These are phyloP conservation scores for Puffinus mauretanicus DNA, from an alignment of 2,113 vertebrate species.

Conservation along the genomic window DNA sequence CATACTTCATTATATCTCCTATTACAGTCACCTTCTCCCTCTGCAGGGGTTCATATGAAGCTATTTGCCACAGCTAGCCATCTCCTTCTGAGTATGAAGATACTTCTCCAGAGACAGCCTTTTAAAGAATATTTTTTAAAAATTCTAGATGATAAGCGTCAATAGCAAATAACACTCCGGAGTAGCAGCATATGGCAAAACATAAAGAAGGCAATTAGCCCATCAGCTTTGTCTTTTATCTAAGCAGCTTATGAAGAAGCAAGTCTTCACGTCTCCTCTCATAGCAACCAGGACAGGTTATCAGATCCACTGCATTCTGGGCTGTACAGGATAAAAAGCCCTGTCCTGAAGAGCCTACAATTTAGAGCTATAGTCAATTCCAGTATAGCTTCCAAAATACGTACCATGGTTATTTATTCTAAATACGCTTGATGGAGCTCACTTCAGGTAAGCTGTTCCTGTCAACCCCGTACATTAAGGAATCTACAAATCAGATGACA, in stretches of 20 bases:
- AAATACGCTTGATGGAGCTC: neutral
- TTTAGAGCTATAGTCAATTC: neutral
- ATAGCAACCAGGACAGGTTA: neutral
- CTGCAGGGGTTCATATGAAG: neutral
- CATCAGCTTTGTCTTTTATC: neutral
- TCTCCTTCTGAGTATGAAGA: accelerated
- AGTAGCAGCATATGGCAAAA: neutral
- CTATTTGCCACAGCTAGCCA: neutral
- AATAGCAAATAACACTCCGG: neutral
- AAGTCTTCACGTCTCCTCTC: neutral
- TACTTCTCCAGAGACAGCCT: neutral
- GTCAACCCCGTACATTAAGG: neutral
- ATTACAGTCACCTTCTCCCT: neutral
- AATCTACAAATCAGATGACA: neutral
- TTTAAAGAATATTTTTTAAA: neutral
- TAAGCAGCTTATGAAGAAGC: neutral
- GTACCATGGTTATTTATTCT: accelerated
- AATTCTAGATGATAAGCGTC: neutral
- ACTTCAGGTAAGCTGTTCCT: neutral
- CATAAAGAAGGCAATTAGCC: neutral
- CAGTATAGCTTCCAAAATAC: neutral
- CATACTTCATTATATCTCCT: neutral
- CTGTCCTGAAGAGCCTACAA: neutral
- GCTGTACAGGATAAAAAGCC: neutral
- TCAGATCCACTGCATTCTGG: neutral